These are phyloP conservation scores for Cylas formicarius DNA, from an alignment of 1,140 invertebrate species.

Conservation along the genomic window DNA sequence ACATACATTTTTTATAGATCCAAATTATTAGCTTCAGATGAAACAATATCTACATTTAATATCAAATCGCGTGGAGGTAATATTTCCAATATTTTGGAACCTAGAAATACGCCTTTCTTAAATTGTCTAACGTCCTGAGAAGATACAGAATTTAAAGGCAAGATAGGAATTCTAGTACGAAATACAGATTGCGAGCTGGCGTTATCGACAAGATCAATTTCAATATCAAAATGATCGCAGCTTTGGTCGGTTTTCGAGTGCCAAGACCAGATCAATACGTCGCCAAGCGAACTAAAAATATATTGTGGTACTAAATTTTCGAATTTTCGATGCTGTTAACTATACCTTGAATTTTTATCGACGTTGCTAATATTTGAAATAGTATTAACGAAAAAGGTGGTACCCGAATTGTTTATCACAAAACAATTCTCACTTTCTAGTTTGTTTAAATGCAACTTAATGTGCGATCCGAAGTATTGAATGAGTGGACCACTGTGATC, in stretches of 20 bases:
- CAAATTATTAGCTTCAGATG: no score
- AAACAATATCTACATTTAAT: no score
- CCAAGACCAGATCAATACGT: slow-evolving; percentile 31
- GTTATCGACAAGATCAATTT: slow-evolving; percentile 27
- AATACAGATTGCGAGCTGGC: slow-evolving; percentile 17
- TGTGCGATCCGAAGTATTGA: slow-evolving; percentile 31
- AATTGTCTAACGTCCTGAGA: slow-evolving; percentile 25
- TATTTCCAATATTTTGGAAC: slow-evolving; percentile 21
- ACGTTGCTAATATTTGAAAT: slow-evolving; percentile 1
- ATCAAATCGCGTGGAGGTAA: no score
- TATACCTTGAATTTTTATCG: slow-evolving; percentile 5
- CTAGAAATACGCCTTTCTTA: slow-evolving; percentile 29
- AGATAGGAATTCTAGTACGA: slow-evolving; percentile 24
- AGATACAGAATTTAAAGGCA: slow-evolving; percentile 24
- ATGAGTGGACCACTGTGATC: slow-evolving; percentile 33
- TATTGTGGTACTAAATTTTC: background rate
- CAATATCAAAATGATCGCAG: slow-evolving; percentile 26
- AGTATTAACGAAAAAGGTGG: slow-evolving; percentile 29
- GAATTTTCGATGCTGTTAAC: background rate
- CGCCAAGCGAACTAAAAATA: slow-evolving; percentile 17
- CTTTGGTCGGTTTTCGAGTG: slow-evolving; percentile 16
- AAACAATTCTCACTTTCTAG: slow-evolving; percentile 22
- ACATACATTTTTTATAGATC: no score
- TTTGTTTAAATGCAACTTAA: slow-evolving; percentile 21
- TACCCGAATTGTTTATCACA: slow-evolving; percentile 17